Evolutionary conservation across 2,888 invertebrate species (phyloP), one percentile per base, ranked within the genome.

Genomic region (Drosophila meridionalis): DNA sequence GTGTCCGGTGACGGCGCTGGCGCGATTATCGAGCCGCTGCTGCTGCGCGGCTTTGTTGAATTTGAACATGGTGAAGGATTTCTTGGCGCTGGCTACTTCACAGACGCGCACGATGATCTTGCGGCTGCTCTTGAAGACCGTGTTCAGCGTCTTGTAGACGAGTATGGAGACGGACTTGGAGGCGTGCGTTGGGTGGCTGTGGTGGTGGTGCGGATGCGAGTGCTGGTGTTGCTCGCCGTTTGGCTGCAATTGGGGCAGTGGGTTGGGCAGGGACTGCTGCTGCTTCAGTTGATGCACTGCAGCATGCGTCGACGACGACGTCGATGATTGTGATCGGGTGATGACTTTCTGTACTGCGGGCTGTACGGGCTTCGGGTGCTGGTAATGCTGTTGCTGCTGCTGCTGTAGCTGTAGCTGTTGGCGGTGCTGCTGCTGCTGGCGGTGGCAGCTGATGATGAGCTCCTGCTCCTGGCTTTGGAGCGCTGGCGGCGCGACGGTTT

Each of bases 1-100:
- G 87, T 97, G 97, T 0, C 97, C 97, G 8, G 96, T 97, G 3
- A 96, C 95, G 93, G 96, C 95, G 76, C 94, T 95, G 86, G 96
- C 95, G 87, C 97, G 96, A 55, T 85, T 85, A 47, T 91, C 90
- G 52, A 92, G 87, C 38, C 92, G 86, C 55, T 91, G 88, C 82
- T 92, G 92, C 65, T 91, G 89, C 30, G 91, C 91, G 65, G 92
- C 88, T 64, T 92, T 92, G 84, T 92, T 92, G 72, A 97, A 93
- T 86, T 96, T 97, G 92, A 97, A 97, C 96, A 97, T 97, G 80
- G 94, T 94, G 83, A 93, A 92, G 55, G 93, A 89, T 70, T 93
- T 93, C 78, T 93, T 93, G 57, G 92, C 91, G 89, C 92, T 93
- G 70, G 93, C 93, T 66, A 93, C 93, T 73, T 93, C 93, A 74